Base-by-base conservation (phyloP, 2,113 vertebrate species). In the Pterocles gutturalis region DNA sequence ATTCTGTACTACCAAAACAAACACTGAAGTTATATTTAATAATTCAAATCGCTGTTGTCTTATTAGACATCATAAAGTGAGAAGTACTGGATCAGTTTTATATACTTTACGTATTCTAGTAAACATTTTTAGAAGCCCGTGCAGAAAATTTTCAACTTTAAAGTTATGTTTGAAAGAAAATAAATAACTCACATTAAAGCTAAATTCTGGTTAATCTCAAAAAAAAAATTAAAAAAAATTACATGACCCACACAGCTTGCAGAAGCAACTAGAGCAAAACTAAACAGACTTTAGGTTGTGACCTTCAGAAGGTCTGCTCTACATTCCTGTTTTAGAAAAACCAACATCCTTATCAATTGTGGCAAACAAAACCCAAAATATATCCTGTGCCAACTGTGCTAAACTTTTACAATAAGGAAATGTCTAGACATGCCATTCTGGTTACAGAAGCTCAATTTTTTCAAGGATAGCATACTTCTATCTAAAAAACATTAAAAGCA, bases 391-490 rank as follows among this genome's bases (percentile, higher is more conserved):
- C 86, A 87, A 83, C 26, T 67, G 19, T 22, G 36, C 33, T 83
- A 93, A 71, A 64, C 29, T 75, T 83, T 89, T 65, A 83, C 84
- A 95, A 46, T 2, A 70, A 73, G 15, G 7, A 24, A 90, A 71
- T 26, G 4, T 49, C 78, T 70, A 73, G 9, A 72, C 17, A 75
- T 20, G 26, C 33, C 85, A 17, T 54, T 82, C 48, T 79, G 13
- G 5, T 67, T 86, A 78, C 4, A 62, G 38, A 54, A 72, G 43
- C 11, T 62, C 8, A 1, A 6, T 38, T 64, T 49, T 31, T 83
- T 53, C 34, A 76, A 51, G 21, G 8, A 61, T 8, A 86, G 34
- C 4, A 69, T 16, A 62, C 4, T 49, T 43, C 13, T 49, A 61
- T 3, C 1, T 7, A 19, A 65, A 54, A 65, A 41, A 4, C 0